A percentile compares a stretch with the other conserved stretches of the same genome.
phyloP scores from a whole-genome alignment of 2,113 vertebrate species.

The Pachyramphus minor region DNA sequence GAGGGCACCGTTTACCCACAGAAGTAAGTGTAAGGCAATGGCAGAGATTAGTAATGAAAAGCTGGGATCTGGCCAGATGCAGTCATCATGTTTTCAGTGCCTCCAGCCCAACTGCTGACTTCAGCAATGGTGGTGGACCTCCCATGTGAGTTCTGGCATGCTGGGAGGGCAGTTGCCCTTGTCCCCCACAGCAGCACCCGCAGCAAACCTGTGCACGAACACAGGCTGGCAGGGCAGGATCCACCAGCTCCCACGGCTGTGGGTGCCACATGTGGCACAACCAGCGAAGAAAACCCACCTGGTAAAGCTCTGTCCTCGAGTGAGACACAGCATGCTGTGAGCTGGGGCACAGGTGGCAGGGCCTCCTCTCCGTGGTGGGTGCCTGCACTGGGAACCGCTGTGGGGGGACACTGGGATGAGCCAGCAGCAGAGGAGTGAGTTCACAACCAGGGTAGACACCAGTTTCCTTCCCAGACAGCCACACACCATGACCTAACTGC shows the following conservation, averaged over 20 bases:
- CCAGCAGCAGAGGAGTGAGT: neutral
- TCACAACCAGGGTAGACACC: neutral
- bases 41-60: neutral
- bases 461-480: neutral
- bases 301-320: neutral
- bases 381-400: neutral
- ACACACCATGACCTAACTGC: neutral
- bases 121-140: neutral
- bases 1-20: neutral
- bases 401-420: neutral
- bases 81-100: neutral
- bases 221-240: neutral
- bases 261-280: neutral
- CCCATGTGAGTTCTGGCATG: neutral
- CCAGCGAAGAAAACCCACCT: neutral
- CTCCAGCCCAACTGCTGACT: neutral
- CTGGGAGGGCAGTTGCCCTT: neutral
- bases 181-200: neutral
- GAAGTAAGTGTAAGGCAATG: neutral
- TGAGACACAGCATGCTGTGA: fast-evolving
- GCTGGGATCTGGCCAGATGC: neutral
- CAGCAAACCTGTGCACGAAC: neutral
- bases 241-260: neutral
- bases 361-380: neutral
- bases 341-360: neutral